Evolutionary conservation across 2,888 invertebrate genomes (phyloP).

Genomic region (Chromoteleia sp.): DNA sequence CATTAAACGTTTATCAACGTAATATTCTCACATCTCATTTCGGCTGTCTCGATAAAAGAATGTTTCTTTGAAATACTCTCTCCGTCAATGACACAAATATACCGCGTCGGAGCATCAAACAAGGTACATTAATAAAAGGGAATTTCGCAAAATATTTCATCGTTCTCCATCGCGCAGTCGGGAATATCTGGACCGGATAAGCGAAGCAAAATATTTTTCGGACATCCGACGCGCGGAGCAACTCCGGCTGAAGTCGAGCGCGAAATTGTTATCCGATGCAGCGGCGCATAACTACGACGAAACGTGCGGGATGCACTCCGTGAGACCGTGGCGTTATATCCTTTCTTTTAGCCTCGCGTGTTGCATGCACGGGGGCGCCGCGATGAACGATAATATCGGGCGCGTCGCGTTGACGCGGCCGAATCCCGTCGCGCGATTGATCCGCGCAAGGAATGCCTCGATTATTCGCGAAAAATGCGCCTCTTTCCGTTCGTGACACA

Average conservation of each 20-base stretch:
- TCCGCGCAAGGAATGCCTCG: constrained; percentile 12
- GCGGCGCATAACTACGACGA: neutral
- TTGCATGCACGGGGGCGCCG: constrained; percentile 5
- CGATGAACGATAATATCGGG: neutral
- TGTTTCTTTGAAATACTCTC: constrained; percentile 2
- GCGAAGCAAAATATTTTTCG: constrained; percentile 51
- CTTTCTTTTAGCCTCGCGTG: constrained; percentile 7
- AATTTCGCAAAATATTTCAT: constrained; percentile 32
- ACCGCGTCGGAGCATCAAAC: constrained; percentile 2
- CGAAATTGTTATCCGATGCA: constrained; percentile 38
- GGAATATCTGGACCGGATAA: constrained; percentile 24
- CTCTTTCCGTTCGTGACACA: neutral
- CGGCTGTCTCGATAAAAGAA: neutral
- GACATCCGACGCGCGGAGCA: constrained; percentile 6
- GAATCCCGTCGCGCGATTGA: constrained; percentile 20
- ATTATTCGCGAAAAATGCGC: constrained; percentile 2
- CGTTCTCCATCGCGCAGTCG: neutral
- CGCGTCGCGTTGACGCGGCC: constrained; percentile 6
- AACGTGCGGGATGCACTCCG: neutral
- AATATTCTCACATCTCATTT: neutral
- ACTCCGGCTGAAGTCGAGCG: constrained; percentile 32
- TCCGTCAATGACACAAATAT: constrained; percentile 12
- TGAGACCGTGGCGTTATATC: neutral
- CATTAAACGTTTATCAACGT: neutral
- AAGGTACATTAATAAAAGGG: constrained; percentile 24